Base-by-base conservation (phyloP, 1,140 invertebrate species). In the Tetramorium simillimum region DNA sequence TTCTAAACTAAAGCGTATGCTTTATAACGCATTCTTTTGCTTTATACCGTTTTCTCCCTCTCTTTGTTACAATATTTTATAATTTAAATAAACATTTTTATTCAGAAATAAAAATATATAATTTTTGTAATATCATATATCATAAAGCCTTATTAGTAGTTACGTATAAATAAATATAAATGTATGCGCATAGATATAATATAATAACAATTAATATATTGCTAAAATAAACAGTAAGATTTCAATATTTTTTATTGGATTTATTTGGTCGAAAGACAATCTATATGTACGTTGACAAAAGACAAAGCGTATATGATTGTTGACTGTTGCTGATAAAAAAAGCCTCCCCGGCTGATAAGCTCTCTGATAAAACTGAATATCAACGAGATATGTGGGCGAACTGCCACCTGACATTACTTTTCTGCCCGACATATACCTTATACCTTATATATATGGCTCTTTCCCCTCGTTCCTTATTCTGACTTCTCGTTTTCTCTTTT, bases 341-440 rank as follows among this genome's bases (percentile, higher is more conserved):
- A n/a, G n/a, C 0, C 7, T 43, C 24, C 56, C 3, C 4, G n/a
- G 14, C 10, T n/a, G 67, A 88, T 89, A 62, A 88, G n/a, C 21
- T 40, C 33, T 2, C 3, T 60, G 75, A 80, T 89, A 69, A 89
- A 70, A 72, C 14, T 62, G 58, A 75, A 81, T 46, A 63, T 77
- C 73, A 43, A 2, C 2, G 21, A 21, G n/a, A 72, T 80, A 76
- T 60, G 6, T 56, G 16, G 33, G 43, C 10, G 5, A 43, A 9
- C 21, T 28, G 40, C 60, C 18, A 53, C 14, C 18, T 24, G 81
- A 69, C 51, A 49, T 67, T 72, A 18, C 33, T 18, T n/a, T 67
- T 43, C 28, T 12, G 21, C 16, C 40, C 7, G 21, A 21, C 49
- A 9, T 43, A 18, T 60, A 2, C 9, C 40, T 73, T 65, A 60